Base-by-base conservation (phyloP, 2,113 vertebrate species). In the Carlito syrichta region DNA sequence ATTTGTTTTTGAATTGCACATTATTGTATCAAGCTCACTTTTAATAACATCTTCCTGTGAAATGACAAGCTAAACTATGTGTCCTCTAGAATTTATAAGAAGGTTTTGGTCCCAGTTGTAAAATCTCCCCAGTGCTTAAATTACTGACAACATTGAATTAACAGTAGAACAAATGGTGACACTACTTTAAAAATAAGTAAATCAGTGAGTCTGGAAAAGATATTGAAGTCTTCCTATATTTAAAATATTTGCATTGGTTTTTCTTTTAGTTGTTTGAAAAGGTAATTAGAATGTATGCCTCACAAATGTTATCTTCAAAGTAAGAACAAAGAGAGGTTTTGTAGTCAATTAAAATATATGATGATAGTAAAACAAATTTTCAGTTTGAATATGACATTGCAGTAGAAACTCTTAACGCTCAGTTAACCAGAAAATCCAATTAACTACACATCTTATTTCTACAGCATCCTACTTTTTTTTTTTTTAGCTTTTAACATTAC, bases 81-180 rank as follows among this genome's bases (percentile, higher is more conserved):
- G 86, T 98, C 97, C 97, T 98, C 91, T 94, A 62, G 68, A 48
- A 35, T 98, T 98, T 97, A 98, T 96, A 89, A 71, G 92, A 68
- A 35, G 81, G 91, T 88, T 98, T 97, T 96, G 87, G 77, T 77
- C n/a, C 66, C 16, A 14, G 54, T 95, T 96, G 94, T 96, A 93
- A 96, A 98, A 98, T 97, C 94, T 96, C 20, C 22, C 40, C 89
- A 23, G 0, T 69, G 87, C 92, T 98, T 98, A 98, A 98, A 98
- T 98, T 97, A 98, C 93, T 98, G 96, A 54, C 98, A 97, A 10
- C 94, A 96, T 96, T 94, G 96, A 96, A 91, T 95, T 81, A 93
- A 16, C 74, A 89, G 96, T 73, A 74, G 95, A 85, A 77, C 35
- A 98, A 92, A 84, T 74, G 93, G 25, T 58, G 62, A 96, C 96